A percentile compares a stretch with the other conserved stretches of the same genome.
phyloP scores from a whole-genome alignment of 2,797 vertebrate genomes.

The Natrix natrix region DNA sequence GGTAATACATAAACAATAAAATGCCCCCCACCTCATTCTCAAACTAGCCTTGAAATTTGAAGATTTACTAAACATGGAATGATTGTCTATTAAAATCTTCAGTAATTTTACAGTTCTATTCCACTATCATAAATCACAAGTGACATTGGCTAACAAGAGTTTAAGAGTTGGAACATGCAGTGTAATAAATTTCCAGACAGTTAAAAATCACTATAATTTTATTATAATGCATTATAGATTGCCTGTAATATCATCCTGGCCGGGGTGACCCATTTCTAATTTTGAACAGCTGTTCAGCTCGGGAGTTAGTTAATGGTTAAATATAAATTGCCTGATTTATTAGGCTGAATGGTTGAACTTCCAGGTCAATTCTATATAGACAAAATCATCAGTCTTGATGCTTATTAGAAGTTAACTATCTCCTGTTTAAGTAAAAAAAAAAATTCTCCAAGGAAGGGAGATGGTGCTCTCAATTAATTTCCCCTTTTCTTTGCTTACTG shows the following conservation, averaged over 20 bases:
- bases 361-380: slow-evolving; percentile 99
- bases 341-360: slow-evolving; percentile 96
- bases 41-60: slow-evolving; percentile 83
- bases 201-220: slow-evolving; percentile 99
- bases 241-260: slow-evolving; percentile 99
- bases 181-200: slow-evolving; percentile 99
- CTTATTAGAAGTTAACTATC: slow-evolving; percentile 90
- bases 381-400: slow-evolving; percentile 99
- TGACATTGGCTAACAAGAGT: slow-evolving; percentile 90
- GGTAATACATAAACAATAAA: slow-evolving; percentile 72
- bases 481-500: slow-evolving; percentile 43
- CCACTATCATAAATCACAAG: slow-evolving; percentile 89
- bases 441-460: slow-evolving; percentile 76
- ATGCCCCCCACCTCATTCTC: slow-evolving; percentile 76
- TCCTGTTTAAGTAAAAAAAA: slow-evolving; percentile 87
- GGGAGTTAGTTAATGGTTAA: slow-evolving; percentile 99
- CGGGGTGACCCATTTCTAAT: slow-evolving; percentile 98
- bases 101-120: slow-evolving; percentile 86
- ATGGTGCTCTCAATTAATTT: slow-evolving; percentile 69
- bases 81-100: slow-evolving; percentile 89
- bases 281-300: slow-evolving; percentile 99
- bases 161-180: slow-evolving; percentile 93
- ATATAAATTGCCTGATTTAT: slow-evolving; percentile 99
- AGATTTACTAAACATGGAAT: slow-evolving; percentile 87
- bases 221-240: slow-evolving; percentile 99